Base-by-base conservation (phyloP, 2,113 vertebrate species). In the Chunga burmeisteri region DNA sequence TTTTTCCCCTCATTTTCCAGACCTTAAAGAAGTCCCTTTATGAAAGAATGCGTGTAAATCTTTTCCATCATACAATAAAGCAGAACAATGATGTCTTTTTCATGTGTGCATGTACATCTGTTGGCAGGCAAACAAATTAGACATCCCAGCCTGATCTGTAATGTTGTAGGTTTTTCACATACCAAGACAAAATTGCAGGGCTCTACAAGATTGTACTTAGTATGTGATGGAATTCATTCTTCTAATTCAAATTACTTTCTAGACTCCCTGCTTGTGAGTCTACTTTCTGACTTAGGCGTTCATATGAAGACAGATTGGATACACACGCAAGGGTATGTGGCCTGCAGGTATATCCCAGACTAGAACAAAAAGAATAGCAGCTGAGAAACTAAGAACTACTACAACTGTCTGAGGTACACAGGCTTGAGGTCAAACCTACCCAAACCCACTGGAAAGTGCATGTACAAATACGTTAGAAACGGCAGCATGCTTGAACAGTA, bases 271-370 rank as follows among this genome's bases (percentile, higher is more conserved):
- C 53, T 66, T 65, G 4, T 74, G 13, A 47, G 9, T n/a, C 16
- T 62, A 27, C 59, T 73, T 71, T 84, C n/a, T 70, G 21, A 62
- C 6, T 38, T 22, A 50, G 0, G 0, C 16, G 7, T 58, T 67
- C n/a, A 20, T 10, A 63, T 2, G 10, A 68, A 77, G 67, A 81
- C 9, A 55, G 22, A 73, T 29, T 66, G 6, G 6, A 32, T n/a
- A 44, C 10, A 42, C 34, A 52, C 15, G 34, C 0, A 47, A 20
- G 2, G 55, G 9, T 25, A 40, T 0, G 1, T 40, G n/a, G 18
- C 21, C 50, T 79, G 65, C 42, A 79, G 3, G 27, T 44, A 53
- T 32, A 81, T 22, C 30, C 44, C 81, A 21, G 18, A 53, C 30
- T 71, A 71, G 79, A 70, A 3, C 30, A 74, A 52, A 67, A 70